Evolutionary conservation across 2,888 invertebrate species (phyloP).

Genomic region (Sepioteuthis lessoniana): DNA sequence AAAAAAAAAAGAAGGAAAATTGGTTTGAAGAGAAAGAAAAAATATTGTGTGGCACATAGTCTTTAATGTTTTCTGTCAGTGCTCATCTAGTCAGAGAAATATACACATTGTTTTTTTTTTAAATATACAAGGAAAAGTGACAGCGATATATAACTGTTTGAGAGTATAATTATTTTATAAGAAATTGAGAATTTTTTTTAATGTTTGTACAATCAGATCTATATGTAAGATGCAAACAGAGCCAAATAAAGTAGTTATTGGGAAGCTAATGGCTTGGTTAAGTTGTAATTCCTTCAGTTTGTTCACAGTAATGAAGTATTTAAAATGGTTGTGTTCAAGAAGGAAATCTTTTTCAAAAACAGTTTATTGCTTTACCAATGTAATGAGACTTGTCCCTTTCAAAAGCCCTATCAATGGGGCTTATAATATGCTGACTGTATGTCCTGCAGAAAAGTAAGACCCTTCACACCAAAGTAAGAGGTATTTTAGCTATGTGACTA

Average conservation of each 20-base stretch:
- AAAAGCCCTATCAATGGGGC: too few relatives aligned
- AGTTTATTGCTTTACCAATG: too few relatives aligned
- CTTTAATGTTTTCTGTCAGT: neutral
- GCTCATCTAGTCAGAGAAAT: slow-evolving; percentile 18
- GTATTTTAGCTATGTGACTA: too few relatives aligned
- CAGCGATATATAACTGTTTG: neutral
- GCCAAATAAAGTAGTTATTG: neutral
- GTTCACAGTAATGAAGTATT: neutral
- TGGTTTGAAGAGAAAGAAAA: neutral
- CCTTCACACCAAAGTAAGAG: too few relatives aligned
- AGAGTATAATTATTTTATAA: neutral
- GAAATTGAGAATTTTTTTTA: neutral
- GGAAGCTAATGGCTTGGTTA: neutral
- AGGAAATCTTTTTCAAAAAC: too few relatives aligned
- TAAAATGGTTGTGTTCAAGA: neutral
- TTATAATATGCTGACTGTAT: too few relatives aligned
- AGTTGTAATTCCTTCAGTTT: neutral
- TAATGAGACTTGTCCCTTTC: too few relatives aligned
- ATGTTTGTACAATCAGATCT: neutral
- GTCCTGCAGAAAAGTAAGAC: too few relatives aligned
- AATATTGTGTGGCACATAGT: neutral
- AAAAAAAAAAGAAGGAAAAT: neutral
- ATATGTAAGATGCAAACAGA: neutral
- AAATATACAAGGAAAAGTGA: neutral
- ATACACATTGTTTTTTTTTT: neutral